Conservation (phyloP, 2,113 vertebrate genomes). For the Synodontis membranacea region DNA sequence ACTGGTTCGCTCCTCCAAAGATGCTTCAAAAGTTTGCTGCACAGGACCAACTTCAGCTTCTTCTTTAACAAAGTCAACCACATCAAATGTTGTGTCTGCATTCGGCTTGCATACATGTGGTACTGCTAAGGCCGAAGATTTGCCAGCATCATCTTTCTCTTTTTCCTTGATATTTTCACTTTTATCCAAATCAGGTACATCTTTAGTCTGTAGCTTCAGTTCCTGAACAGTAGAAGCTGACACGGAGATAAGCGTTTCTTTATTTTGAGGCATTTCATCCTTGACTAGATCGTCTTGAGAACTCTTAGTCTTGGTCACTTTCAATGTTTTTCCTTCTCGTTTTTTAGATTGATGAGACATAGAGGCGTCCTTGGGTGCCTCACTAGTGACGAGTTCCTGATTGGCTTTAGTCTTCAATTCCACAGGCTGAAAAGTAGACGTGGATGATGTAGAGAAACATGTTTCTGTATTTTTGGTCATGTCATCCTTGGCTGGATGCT, state of each 20-base stretch:
- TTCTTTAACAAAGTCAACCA: constrained; percentile 22
- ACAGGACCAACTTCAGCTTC: constrained; percentile 26
- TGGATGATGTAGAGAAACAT: background rate
- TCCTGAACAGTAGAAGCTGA: background rate
- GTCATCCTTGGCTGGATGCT: constrained; percentile 30
- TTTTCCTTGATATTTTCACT: background rate
- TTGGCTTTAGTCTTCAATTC: constrained; percentile 21
- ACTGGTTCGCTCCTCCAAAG: constrained; percentile 29
- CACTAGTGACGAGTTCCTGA: constrained; percentile 26
- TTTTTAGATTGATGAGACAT: background rate
- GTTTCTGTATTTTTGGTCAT: background rate
- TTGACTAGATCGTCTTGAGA: constrained; percentile 16
- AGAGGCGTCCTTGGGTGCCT: background rate
- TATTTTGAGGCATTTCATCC: constrained; percentile 19
- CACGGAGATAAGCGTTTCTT: background rate
- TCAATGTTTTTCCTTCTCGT: constrained; percentile 10
- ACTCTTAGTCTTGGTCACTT: background rate
- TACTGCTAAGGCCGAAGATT: background rate
- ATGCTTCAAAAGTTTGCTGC: constrained; percentile 33
- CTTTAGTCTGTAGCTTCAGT: background rate
- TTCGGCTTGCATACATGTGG: background rate
- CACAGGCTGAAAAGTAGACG: background rate
- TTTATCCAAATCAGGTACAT: background rate
- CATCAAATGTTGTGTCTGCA: background rate
- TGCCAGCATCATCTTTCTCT: background rate